These are phyloP conservation scores for Scomber colias DNA, from an alignment of 2,113 vertebrate species.

Conservation along the genomic window DNA sequence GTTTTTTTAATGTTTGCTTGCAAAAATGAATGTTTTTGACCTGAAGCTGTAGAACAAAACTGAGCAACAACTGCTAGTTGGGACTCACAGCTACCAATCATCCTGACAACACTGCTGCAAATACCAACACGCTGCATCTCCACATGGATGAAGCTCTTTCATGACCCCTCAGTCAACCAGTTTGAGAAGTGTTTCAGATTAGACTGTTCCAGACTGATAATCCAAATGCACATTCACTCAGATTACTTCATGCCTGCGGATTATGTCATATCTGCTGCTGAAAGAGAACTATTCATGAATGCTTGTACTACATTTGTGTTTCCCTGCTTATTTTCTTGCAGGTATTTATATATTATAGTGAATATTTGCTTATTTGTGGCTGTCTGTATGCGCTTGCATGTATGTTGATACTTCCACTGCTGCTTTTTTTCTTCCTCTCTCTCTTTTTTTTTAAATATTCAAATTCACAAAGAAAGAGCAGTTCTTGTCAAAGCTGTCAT, in stretches of 20 bases:
- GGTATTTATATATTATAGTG: neutral
- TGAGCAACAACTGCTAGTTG: neutral
- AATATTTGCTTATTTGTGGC: neutral
- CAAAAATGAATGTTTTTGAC: neutral
- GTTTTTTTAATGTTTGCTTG: too few species aligned
- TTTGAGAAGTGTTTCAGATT: slow-evolving; percentile 66
- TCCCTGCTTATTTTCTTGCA: slow-evolving; percentile 5
- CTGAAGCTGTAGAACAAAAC: neutral
- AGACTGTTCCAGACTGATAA: slow-evolving; percentile 68
- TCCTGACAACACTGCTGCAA: slow-evolving; percentile 1
- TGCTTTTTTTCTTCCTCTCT: neutral
- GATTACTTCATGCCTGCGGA: slow-evolving; percentile 71
- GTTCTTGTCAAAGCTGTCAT: too few species aligned
- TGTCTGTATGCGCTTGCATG: neutral
- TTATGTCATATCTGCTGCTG: slow-evolving; percentile 62
- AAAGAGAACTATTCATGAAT: slow-evolving; percentile 30
- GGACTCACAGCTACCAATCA: neutral
- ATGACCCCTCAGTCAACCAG: slow-evolving; percentile 34
- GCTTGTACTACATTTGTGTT: slow-evolving; percentile 3
- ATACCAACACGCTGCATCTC: neutral
- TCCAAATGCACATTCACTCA: slow-evolving; percentile 76
- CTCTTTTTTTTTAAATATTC: neutral
- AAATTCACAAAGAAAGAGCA: neutral
- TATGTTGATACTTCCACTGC: neutral
- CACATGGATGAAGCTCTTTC: slow-evolving; percentile 20